These are phyloP conservation scores for Platyscapa corneri DNA, from an alignment of 1,140 invertebrate genomes.

Conservation along the genomic window DNA sequence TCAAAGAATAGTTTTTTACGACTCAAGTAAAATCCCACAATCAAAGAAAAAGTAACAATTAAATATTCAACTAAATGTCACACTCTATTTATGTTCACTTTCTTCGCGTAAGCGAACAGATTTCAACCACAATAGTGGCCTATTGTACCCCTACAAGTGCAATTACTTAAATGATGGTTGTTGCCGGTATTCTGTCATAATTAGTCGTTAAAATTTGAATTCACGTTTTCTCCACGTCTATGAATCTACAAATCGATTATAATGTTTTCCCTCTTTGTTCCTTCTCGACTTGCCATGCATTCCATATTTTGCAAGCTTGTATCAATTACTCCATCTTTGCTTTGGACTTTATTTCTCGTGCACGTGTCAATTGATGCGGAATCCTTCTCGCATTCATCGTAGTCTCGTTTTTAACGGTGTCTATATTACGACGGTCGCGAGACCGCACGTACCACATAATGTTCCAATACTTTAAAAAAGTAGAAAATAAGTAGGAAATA, in stretches of 20 bases:
- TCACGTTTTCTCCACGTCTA: background rate
- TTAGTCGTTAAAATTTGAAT: background rate
- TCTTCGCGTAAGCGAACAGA: background rate
- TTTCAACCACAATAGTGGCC: background rate
- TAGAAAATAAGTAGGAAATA: too few relatives aligned
- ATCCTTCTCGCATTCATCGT: background rate
- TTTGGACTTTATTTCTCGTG: background rate
- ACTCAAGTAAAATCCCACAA: background rate
- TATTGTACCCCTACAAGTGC: background rate
- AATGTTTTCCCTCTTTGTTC: background rate
- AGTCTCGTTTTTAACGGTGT: background rate
- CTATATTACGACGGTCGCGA: background rate
- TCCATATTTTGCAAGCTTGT: background rate
- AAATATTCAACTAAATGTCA: constrained; percentile 11
- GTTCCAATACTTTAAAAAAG: background rate
- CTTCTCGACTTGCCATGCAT: too few relatives aligned
- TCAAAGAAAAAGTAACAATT: background rate
- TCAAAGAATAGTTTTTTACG: background rate
- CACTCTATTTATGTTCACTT: constrained; percentile 28
- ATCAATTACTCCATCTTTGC: background rate
- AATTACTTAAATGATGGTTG: background rate
- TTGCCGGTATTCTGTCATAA: background rate
- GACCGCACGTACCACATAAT: background rate
- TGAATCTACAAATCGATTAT: background rate
- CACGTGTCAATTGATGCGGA: background rate